These are phyloP conservation scores for Oncorhynchus tshawytscha DNA, from an alignment of 2,113 vertebrate species.

Conservation along the genomic window DNA sequence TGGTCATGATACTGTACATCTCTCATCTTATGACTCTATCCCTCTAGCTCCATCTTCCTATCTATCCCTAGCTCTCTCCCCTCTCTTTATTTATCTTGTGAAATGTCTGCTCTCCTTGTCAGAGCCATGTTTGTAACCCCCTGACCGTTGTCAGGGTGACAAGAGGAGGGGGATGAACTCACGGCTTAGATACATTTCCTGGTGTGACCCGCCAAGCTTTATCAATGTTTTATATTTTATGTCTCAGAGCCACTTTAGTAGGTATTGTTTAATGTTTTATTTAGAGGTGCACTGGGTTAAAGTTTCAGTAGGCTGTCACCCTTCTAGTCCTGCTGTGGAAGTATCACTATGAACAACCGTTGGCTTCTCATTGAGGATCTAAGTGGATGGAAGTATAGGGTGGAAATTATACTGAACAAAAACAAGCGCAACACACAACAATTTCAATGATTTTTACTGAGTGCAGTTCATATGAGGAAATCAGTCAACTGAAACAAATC, in stretches of 20 bases:
- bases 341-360: constrained; percentile 52
- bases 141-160: constrained; percentile 57
- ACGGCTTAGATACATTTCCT: constrained; percentile 70
- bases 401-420: constrained; percentile 15
- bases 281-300: constrained; percentile 69
- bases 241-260: constrained; percentile 65
- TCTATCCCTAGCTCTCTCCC: constrained; percentile 11
- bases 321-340: constrained; percentile 49
- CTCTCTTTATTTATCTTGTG: constrained; percentile 36
- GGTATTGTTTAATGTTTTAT: constrained; percentile 78
- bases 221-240: constrained; percentile 73
- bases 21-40: neutral
- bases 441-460: too few relatives aligned
- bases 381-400: constrained; percentile 9
- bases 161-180: constrained; percentile 58
- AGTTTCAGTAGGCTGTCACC: constrained; percentile 60
- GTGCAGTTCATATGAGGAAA: too few relatives aligned
- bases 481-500: too few relatives aligned
- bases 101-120: constrained; percentile 41
- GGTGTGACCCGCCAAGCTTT: constrained; percentile 54
- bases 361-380: constrained; percentile 54
- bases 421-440: too few relatives aligned
- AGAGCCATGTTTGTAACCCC: constrained; percentile 48
- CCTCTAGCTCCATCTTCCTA: neutral
- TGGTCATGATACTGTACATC: neutral